Percentiles rank a stretch among this genome's conserved stretches.
Conservation (phyloP, 2,797 vertebrate species). For the Sorex maritimensis region DNA sequence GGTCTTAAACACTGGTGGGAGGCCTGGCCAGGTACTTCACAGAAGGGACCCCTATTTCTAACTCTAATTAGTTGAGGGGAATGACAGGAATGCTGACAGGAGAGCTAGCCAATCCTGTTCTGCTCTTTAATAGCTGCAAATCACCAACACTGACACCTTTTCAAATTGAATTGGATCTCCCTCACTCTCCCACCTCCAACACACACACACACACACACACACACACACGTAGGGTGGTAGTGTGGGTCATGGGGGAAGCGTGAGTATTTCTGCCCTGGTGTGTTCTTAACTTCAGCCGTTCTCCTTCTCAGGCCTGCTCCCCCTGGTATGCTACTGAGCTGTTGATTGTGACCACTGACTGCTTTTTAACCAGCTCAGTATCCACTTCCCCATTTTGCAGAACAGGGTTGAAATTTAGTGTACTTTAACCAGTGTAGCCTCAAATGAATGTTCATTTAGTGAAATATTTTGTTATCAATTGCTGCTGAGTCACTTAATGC, state of each 20-base stretch:
- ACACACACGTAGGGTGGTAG: not conserved
- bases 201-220: not conserved
- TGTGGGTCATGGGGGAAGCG: not conserved
- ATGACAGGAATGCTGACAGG: not conserved
- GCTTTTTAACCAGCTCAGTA: not conserved
- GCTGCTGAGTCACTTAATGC: not conserved
- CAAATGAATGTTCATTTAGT: constrained; percentile 16
- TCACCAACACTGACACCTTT: not conserved
- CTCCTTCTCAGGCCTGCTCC: not conserved
- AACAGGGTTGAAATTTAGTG: constrained; percentile 1
- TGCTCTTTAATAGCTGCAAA: not conserved
- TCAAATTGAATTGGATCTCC: not conserved
- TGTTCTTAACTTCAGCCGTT: constrained; percentile 17
- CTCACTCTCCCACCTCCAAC: not conserved
- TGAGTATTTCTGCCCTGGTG: not conserved
- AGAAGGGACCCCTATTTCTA: not conserved
- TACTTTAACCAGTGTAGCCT: not conserved
- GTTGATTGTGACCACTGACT: not conserved
- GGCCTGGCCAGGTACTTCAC: not conserved
- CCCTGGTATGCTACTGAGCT: not conserved
- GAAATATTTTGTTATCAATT: not conserved
- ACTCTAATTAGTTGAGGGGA: not conserved
- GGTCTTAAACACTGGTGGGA: not conserved
- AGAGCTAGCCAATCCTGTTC: not conserved
- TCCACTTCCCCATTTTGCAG: constrained; percentile 6